Percentiles rank a stretch among this genome's conserved stretches.
phyloP scores from a whole-genome alignment of 2,888 invertebrate genomes.

The Carterocephalus palaemon region DNA sequence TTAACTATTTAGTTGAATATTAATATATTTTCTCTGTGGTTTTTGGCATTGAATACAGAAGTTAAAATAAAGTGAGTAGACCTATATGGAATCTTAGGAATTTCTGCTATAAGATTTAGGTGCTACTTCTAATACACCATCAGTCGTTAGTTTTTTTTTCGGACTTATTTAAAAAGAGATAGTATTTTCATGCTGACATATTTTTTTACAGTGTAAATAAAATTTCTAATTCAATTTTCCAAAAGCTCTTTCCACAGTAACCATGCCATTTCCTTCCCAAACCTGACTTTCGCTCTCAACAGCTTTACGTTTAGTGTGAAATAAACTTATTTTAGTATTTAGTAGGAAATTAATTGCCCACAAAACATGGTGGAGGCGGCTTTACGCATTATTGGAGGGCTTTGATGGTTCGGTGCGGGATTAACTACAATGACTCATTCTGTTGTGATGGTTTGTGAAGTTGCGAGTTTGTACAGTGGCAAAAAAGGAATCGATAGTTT shows the following conservation, averaged over 20 bases:
- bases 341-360: conserved; percentile 66
- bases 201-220: no score
- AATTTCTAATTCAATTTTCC: not conserved
- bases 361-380: conserved; percentile 49
- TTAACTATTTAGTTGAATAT: no score
- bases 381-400: conserved; percentile 55
- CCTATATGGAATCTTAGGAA: no score
- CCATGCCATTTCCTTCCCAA: conserved; percentile 36
- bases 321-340: conserved; percentile 68
- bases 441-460: conserved; percentile 16
- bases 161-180: no score
- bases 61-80: no score
- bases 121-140: no score
- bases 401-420: conserved; percentile 41
- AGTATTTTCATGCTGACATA: no score
- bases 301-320: conserved; percentile 48
- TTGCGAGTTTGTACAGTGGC: conserved; percentile 33
- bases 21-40: no score
- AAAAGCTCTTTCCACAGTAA: conserved; percentile 33
- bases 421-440: conserved; percentile 37
- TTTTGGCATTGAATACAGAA: no score
- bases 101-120: no score
- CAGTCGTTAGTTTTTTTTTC: no score
- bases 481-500: no score
- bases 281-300: conserved; percentile 34